These are phyloP conservation scores for Aphelocoma californica DNA, from an alignment of 2,797 vertebrate genomes.

Conservation along the genomic window DNA sequence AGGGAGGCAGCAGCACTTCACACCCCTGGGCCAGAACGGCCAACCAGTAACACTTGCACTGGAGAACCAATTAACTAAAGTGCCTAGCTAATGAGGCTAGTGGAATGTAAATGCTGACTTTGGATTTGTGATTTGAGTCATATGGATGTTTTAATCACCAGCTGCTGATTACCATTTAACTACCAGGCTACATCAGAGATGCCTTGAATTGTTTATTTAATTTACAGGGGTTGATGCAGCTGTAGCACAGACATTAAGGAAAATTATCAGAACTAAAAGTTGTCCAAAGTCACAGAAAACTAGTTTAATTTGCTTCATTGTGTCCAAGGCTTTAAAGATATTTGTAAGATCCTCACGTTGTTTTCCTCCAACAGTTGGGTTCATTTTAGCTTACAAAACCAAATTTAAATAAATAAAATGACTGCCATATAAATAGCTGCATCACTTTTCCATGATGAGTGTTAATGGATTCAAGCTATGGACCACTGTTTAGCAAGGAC, in stretches of 20 bases:
- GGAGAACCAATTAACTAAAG: not conserved
- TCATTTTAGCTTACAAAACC: conserved; percentile 29
- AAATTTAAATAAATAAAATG: not conserved
- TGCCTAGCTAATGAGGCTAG: not conserved
- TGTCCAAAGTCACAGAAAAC: conserved; percentile 8
- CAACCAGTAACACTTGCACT: not conserved
- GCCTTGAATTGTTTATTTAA: not conserved
- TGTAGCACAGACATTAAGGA: not conserved
- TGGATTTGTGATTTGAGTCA: not conserved
- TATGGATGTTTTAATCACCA: conserved; percentile 15
- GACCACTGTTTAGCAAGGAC: not conserved
- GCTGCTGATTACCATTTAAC: conserved; percentile 12
- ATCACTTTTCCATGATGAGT: conserved; percentile 12
- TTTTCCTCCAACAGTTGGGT: not conserved
- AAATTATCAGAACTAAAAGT: conserved; percentile 5
- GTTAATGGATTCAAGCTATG: not conserved
- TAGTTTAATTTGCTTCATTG: not conserved
- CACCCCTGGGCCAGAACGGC: not conserved
- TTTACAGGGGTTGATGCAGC: not conserved
- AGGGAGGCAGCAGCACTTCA: not conserved
- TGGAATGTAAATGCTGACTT: conserved; percentile 17
- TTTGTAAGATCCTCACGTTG: not conserved
- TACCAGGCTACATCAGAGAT: not conserved
- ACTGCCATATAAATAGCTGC: not conserved
- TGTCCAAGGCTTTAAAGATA: conserved; percentile 7